Evolutionary conservation across 2,113 vertebrate genomes (phyloP).

Genomic region (Tympanuchus pallidicinctus): DNA sequence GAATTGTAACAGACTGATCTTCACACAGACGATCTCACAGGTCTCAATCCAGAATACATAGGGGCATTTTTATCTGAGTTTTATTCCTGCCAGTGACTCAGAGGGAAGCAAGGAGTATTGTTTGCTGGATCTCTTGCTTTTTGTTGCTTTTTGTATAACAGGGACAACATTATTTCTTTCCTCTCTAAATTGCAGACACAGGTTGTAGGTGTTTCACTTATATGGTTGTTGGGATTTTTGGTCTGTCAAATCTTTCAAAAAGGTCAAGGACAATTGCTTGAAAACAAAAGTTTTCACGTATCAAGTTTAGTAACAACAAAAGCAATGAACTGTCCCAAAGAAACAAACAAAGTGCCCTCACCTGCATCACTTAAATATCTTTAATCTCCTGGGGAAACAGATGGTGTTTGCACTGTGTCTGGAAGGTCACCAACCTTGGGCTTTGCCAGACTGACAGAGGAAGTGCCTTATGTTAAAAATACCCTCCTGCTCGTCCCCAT

Average conservation of each 20-base stretch:
- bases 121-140: not conserved
- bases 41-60: not conserved
- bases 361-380: not conserved
- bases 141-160: not conserved
- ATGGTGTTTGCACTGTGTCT: conserved; percentile 49
- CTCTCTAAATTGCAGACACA: not conserved
- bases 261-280: not conserved
- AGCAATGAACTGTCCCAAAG: not conserved
- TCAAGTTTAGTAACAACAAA: not conserved
- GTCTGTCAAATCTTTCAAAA: not conserved
- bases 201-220: not conserved
- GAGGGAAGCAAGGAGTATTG: accelerated
- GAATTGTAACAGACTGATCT: not conserved
- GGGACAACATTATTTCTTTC: not conserved
- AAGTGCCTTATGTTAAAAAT: conserved; percentile 46
- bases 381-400: conserved; percentile 49
- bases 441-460: conserved; percentile 33
- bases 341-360: not conserved
- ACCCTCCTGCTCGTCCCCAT: not conserved
- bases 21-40: not conserved
- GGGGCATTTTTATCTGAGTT: not conserved
- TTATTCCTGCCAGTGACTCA: not conserved
- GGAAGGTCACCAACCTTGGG: conserved; percentile 34
- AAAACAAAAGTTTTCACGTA: not conserved
- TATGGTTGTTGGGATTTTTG: not conserved